These are phyloP conservation scores for Drosophila parvula DNA, from an alignment of 1,140 invertebrate species.

Conservation along the genomic window DNA sequence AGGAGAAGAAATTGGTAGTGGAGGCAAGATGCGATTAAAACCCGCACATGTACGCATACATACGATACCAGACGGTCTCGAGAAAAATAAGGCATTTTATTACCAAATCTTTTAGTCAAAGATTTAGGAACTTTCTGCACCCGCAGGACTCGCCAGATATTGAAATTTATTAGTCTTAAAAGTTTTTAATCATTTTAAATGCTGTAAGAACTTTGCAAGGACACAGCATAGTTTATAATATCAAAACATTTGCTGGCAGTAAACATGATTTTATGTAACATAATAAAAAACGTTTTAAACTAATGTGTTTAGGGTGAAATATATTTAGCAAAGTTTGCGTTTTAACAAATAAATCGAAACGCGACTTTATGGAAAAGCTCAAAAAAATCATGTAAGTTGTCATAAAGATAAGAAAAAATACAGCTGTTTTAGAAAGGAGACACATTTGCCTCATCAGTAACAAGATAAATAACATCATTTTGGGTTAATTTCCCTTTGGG, in stretches of 20 bases:
- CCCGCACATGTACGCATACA: not conserved
- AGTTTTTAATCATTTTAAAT: slow-evolving; percentile 11
- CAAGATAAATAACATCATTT: no score
- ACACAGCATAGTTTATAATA: no score
- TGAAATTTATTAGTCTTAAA: not conserved
- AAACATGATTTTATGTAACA: not conserved
- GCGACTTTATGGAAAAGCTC: not conserved
- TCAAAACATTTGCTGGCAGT: not conserved
- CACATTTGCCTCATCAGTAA: no score
- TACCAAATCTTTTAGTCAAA: slow-evolving; percentile 16
- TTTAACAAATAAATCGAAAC: not conserved
- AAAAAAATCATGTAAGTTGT: not conserved
- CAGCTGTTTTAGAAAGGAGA: no score
- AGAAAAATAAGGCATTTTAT: slow-evolving; percentile 34
- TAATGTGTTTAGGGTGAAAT: not conserved
- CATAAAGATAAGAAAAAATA: no score
- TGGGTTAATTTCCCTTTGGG: no score
- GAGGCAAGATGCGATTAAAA: slow-evolving; percentile 29
- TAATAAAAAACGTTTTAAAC: not conserved
- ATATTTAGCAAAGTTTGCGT: not conserved
- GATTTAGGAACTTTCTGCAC: slow-evolving; percentile 24
- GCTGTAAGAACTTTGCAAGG: not conserved
- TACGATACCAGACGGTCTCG: slow-evolving; percentile 5
- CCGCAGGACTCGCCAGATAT: not conserved
- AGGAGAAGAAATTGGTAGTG: not conserved